phyloP scores from a whole-genome alignment of 35 echinoderm and acorn worm genomes.

The Nesometra sesokonis region DNA sequence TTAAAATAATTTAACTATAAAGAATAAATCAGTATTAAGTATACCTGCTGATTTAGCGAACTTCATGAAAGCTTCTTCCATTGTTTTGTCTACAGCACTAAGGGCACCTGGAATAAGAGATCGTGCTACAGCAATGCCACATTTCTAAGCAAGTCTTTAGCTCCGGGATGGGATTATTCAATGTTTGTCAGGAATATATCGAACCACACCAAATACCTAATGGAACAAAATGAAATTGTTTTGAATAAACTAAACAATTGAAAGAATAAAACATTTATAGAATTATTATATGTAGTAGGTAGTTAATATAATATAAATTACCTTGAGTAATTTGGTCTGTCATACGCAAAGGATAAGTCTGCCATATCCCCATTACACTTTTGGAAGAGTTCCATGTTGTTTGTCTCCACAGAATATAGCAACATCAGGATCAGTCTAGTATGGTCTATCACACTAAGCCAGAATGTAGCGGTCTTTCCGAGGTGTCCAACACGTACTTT shows the following conservation, averaged over 20 bases:
- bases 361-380: constrained; percentile 33
- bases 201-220: background rate
- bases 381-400: constrained; percentile 26
- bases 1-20: too few relatives aligned
- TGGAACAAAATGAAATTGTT: background rate
- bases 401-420: too few relatives aligned
- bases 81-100: constrained; percentile 17
- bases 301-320: background rate
- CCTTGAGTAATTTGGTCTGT: constrained; percentile 53
- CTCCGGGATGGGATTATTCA: background rate
- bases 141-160: background rate
- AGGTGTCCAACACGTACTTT: constrained; percentile 36
- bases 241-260: too few relatives aligned
- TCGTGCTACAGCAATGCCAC: constrained; percentile 5
- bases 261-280: too few relatives aligned
- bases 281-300: too few relatives aligned
- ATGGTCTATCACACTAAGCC: constrained; percentile 52
- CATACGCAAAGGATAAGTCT: too few relatives aligned
- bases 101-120: constrained; percentile 10
- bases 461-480: constrained; percentile 57
- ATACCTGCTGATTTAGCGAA: constrained; percentile 14
- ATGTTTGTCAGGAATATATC: background rate
- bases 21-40: too few relatives aligned
- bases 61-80: constrained; percentile 21
- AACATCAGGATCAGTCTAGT: constrained; percentile 26